phyloP scores from a whole-genome alignment of 2,888 invertebrate species.

The Thecocarcelia acutangulata region DNA sequence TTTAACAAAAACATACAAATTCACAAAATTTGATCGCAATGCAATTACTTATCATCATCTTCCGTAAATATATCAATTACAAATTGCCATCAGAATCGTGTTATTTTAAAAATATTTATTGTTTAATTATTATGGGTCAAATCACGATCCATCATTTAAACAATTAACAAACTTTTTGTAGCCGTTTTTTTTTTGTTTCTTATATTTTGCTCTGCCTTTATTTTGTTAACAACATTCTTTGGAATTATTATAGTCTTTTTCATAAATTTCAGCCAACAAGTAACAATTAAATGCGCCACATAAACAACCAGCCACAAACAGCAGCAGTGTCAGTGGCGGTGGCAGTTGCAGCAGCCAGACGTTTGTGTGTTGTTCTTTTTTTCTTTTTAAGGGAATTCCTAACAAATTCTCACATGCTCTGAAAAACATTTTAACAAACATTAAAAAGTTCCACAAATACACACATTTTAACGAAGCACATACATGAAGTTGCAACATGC shows the following conservation, averaged over 20 bases:
- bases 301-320: background rate
- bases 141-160: conserved; percentile 68
- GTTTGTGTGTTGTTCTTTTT: background rate
- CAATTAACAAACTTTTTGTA: conserved; percentile 55
- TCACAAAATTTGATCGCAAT: background rate
- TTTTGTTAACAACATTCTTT: conserved; percentile 56
- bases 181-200: background rate
- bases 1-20: background rate
- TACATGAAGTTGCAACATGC: conserved; percentile 56
- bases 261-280: conserved; percentile 50
- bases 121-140: conserved; percentile 65
- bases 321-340: background rate
- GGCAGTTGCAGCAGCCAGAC: conserved; percentile 10
- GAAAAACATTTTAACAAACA: conserved; percentile 46
- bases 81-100: conserved; percentile 46
- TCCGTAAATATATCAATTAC: conserved; percentile 60
- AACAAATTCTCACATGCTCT: conserved; percentile 68
- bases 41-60: background rate
- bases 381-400: conserved; percentile 61
- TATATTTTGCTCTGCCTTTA: conserved; percentile 1
- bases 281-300: conserved; percentile 54
- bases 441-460: conserved; percentile 35
- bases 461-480: conserved; percentile 16
- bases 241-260: conserved; percentile 56
- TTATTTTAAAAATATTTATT: conserved; percentile 61